Base-by-base conservation (phyloP, 2,797 vertebrate genomes). In the Rachycentron canadum region DNA sequence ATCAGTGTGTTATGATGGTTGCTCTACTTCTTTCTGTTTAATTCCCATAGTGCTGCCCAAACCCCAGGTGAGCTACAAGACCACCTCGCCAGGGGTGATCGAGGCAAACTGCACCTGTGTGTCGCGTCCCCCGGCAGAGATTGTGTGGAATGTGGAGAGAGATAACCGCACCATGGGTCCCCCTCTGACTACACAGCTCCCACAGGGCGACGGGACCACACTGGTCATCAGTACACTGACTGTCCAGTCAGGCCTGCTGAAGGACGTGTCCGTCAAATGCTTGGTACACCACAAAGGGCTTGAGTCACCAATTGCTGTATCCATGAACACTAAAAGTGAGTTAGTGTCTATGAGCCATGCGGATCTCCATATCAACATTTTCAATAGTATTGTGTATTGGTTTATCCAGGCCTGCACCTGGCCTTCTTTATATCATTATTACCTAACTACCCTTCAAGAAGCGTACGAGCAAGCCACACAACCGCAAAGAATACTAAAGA, bases 321-420 rank as follows among this genome's bases (percentile, higher is more conserved):
- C 95, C 40, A 94, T 96, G 95, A 96, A 96, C 92, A 96, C 94
- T 26, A 96, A 96, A 84, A 95, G 95, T 96, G 63, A 94, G 95
- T 93, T 40, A n/a, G 7, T 16, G 3, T 57, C n/a, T 10, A 5
- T 14, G 17, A 59, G 28, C 25, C 21, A 14, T 25, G 9, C 57
- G 23, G 21, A 30, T 40, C 28, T 58, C 16, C 0, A n/a, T 9
- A 0, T n/a, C 19, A 56, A 56, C 28, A 53, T 9, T 16, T 52
- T 25, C 36, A 10, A 49, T 23, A 43, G 26, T 8, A 26, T 36
- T 25, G 16, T 67, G 49, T 34, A 30, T 23, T 40, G 16, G 9
- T 60, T 36, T 43, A 23, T 52, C 8, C 11, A 16, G 8, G 26
- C 32, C 34, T 12, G 4, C n/a, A n/a, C 23, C 19, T 32, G 9